Evolutionary conservation across 2,888 invertebrate genomes (phyloP).

Genomic region (Brassicogethes aeneus): DNA sequence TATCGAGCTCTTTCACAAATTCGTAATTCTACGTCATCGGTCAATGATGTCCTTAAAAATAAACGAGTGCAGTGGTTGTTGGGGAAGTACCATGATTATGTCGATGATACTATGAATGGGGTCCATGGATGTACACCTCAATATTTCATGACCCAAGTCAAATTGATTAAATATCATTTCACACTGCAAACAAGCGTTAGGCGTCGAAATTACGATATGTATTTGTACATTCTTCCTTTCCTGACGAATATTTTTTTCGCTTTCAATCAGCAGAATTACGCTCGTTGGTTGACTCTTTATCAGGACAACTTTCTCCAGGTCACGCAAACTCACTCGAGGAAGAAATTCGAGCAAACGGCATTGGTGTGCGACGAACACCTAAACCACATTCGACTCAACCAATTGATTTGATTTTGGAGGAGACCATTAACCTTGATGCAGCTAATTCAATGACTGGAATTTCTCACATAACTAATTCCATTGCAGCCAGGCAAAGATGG

Average conservation of each 20-base stretch:
- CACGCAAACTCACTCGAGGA: constrained; percentile 4
- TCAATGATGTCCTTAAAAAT: constrained; percentile 2
- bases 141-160: too few relatives aligned
- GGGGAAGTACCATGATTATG: too few relatives aligned
- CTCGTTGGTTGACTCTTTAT: constrained; percentile 7
- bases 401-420: constrained; percentile 7
- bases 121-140: too few relatives aligned
- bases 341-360: too few relatives aligned
- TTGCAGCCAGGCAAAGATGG: constrained; percentile 6
- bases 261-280: constrained; percentile 7
- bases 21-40: neutral
- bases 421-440: constrained; percentile 6
- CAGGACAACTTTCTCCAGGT: constrained; percentile 3
- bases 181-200: too few relatives aligned
- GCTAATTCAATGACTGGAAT: constrained; percentile 3
- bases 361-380: constrained; percentile 4
- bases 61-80: too few relatives aligned
- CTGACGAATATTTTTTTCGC: too few relatives aligned
- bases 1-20: constrained; percentile 9
- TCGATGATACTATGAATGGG: too few relatives aligned
- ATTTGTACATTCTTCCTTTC: too few relatives aligned
- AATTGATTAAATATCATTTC: too few relatives aligned
- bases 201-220: too few relatives aligned
- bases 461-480: constrained; percentile 5
- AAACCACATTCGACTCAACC: constrained; percentile 6